These are phyloP conservation scores for Xenus cinereus DNA, from an alignment of 2,113 vertebrate species.

Conservation along the genomic window DNA sequence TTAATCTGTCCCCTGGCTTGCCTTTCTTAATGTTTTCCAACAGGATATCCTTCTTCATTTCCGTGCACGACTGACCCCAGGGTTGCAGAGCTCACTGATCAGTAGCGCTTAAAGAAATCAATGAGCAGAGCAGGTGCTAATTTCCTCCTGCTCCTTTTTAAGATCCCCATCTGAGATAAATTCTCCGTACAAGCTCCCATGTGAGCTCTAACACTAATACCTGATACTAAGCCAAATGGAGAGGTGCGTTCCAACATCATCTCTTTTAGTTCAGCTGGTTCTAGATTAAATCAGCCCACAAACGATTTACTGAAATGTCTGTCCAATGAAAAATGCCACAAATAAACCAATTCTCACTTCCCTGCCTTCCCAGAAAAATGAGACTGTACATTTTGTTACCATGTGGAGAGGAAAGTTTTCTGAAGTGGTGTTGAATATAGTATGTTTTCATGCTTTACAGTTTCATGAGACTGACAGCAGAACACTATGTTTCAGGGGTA, in stretches of 20 bases:
- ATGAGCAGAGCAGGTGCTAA: neutral
- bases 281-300: neutral
- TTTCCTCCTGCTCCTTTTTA: neutral
- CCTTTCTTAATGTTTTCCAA: neutral
- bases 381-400: neutral
- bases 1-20: neutral
- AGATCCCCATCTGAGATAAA: neutral
- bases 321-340: neutral
- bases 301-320: neutral
- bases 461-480: neutral
- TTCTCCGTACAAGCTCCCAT: fast-evolving
- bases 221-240: neutral
- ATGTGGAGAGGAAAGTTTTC: neutral
- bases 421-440: neutral
- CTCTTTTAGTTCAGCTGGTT: neutral
- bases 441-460: neutral
- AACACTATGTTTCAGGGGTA: neutral
- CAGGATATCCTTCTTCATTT: neutral
- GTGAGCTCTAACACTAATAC: neutral
- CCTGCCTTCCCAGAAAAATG: neutral
- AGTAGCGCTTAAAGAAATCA: neutral
- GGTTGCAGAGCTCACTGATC: neutral
- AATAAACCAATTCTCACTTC: neutral
- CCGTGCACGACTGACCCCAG: neutral
- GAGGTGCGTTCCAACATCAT: neutral